Base-by-base conservation (phyloP, 1,140 invertebrate genomes). In the Lepidurus apus region DNA sequence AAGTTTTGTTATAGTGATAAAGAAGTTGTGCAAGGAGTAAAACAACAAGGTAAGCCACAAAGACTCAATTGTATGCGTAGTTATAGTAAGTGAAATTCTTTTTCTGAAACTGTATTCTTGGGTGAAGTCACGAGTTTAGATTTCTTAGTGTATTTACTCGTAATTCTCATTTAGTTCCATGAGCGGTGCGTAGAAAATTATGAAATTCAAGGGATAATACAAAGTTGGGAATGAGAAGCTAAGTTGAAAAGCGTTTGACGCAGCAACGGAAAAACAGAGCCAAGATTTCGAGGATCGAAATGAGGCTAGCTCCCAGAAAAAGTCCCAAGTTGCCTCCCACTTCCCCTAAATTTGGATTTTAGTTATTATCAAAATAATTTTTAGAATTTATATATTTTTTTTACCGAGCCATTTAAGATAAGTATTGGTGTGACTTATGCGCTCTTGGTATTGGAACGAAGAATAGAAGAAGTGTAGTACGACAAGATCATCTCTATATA, bases 241-340 rank as follows among this genome's bases (percentile, higher is more conserved):
- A 34, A 34, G 34, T 34, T 34, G 34, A 34, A 34, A 34, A 34
- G 34, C 2, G 1, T 34, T 34, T 34, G 34, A 34, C 34, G 34
- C 34, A 34, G 34, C 34, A 34, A 34, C 34, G 34, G 34, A 34
- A 34, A 34, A 47, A 76, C 1, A 76, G 75, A n/a, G 44, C 42
- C 1, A 42, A n/a, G 7, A 76, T 42, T 43, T 76, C 75, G 1
- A 76, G 42, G n/a, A 76, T 9, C 1, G 75, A 43, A n/a, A 76
- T 76, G 10, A 76, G 7, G 3, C 34, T 76, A 43, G 75, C 42
- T 7, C 75, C 34, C 24, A 76, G 42, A 42, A 76, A 76, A 21
- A 76, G 34, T 0, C 75, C 75, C 7, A 21, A n/a, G 42, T 76
- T 76, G 34, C 75, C 75, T 21, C 75, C 75, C 21, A 76, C 42